Conservation (phyloP, 1,140 invertebrate species). For the Latrodectus geometricus region DNA sequence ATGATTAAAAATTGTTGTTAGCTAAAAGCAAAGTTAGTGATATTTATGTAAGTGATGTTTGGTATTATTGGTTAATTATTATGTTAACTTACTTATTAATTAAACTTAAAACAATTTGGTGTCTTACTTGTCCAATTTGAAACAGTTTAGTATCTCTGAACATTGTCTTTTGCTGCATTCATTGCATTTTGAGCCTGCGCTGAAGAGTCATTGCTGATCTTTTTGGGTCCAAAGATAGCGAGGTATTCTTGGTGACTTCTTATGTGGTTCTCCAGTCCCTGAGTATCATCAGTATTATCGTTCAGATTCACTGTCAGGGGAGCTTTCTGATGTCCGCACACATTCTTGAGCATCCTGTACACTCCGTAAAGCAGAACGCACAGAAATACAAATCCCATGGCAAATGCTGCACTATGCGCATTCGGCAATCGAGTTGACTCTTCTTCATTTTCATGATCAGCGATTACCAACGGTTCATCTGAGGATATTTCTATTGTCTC, state of each 20-base stretch:
- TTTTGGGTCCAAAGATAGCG: slow-evolving; percentile 43
- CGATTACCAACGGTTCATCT: neutral
- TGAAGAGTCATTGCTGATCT: neutral
- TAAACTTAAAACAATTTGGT: too few relatives aligned
- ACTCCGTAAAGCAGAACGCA: slow-evolving; percentile 19
- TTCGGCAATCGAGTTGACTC: slow-evolving; percentile 23
- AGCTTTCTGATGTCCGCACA: neutral
- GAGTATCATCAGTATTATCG: neutral
- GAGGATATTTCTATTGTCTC: too few relatives aligned
- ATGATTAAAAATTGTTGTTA: too few relatives aligned
- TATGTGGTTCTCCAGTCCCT: slow-evolving; percentile 14
- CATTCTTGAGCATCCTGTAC: slow-evolving; percentile 18
- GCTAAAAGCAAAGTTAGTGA: too few relatives aligned
- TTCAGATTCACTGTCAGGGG: slow-evolving; percentile 15
- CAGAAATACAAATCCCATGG: slow-evolving; percentile 31
- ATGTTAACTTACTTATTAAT: too few relatives aligned
- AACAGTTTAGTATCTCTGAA: too few relatives aligned
- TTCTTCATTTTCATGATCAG: slow-evolving; percentile 1
- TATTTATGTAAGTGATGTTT: too few relatives aligned
- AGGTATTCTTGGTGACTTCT: slow-evolving; percentile 9
- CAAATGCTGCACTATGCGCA: slow-evolving; percentile 45
- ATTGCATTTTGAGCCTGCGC: too few relatives aligned
- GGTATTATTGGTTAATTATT: too few relatives aligned
- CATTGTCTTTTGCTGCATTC: too few relatives aligned
- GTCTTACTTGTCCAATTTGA: too few relatives aligned